A percentile compares a stretch with the other conserved stretches of the same genome.
Conservation (phyloP, 2,797 vertebrate genomes). For the Brachyalestes nurse region DNA sequence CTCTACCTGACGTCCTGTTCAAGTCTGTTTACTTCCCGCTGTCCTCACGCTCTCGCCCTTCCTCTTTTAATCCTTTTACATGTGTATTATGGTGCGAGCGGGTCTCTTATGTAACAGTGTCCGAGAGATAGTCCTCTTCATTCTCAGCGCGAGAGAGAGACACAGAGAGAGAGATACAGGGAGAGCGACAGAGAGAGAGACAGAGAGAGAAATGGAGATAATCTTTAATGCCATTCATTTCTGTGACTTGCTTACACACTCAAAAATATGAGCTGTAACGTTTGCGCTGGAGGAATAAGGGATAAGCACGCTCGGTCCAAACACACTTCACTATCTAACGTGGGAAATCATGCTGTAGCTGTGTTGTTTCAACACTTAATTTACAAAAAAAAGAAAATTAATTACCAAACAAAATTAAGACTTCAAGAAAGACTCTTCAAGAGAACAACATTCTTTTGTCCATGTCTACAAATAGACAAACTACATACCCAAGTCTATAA, state of each 20-base stretch:
- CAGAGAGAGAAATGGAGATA: neutral
- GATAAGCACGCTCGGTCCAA: neutral
- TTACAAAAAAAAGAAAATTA: too few species aligned
- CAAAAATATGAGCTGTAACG: neutral
- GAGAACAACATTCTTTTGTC: too few species aligned
- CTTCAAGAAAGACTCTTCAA: too few species aligned
- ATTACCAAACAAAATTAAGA: too few species aligned
- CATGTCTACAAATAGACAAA: too few species aligned
- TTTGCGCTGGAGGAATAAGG: neutral
- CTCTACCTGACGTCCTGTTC: slow-evolving; percentile 21
- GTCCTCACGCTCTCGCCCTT: neutral
- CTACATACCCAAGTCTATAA: too few species aligned
- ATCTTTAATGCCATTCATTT: slow-evolving; percentile 10
- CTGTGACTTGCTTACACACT: neutral
- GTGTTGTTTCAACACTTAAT: too few species aligned
- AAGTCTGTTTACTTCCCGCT: slow-evolving; percentile 3
- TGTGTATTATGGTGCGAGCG: neutral
- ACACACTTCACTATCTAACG: too few species aligned
- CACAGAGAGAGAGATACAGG: too few species aligned
- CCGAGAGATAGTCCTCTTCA: neutral
- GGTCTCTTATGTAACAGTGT: slow-evolving; percentile 5
- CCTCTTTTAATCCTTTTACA: slow-evolving; percentile 15
- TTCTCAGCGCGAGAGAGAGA: neutral
- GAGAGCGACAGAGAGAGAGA: too few species aligned
- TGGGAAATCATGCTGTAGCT: too few species aligned